These are phyloP conservation scores for Aphaenogaster ashmeadi DNA, from an alignment of 1,140 invertebrate genomes.

Conservation along the genomic window DNA sequence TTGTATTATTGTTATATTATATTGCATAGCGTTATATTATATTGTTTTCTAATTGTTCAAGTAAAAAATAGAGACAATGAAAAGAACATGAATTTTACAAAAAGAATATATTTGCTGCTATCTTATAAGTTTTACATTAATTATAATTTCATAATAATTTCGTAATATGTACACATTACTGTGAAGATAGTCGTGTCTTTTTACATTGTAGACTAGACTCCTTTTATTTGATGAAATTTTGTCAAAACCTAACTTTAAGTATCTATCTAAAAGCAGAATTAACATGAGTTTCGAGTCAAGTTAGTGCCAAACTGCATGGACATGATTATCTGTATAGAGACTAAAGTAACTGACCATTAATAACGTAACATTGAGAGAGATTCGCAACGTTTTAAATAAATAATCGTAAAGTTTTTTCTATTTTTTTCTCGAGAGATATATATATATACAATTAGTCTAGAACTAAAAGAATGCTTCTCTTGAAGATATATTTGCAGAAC, in stretches of 20 bases:
- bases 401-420: slow-evolving; percentile 5
- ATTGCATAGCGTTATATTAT: too few species aligned
- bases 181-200: slow-evolving; percentile 1
- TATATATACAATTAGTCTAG: background rate
- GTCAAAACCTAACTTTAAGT: background rate
- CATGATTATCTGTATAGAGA: background rate
- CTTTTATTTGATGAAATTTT: slow-evolving; percentile 23
- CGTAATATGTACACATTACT: background rate
- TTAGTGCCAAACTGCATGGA: background rate
- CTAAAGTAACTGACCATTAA: background rate
- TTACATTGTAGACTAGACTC: slow-evolving; percentile 18
- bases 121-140: slow-evolving; percentile 14
- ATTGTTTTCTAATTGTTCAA: background rate
- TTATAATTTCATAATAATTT: slow-evolving; percentile 26
- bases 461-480: slow-evolving; percentile 15
- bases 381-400: slow-evolving; percentile 14
- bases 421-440: background rate
- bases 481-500: background rate
- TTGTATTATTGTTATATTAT: background rate
- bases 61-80: background rate
- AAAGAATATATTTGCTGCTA: slow-evolving; percentile 22
- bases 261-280: background rate
- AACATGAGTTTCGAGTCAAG: background rate
- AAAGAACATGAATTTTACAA: slow-evolving; percentile 17
- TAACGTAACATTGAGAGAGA: background rate